Evolutionary conservation across 2,113 vertebrate genomes (phyloP).

Genomic region (Todiramphus chloris): DNA sequence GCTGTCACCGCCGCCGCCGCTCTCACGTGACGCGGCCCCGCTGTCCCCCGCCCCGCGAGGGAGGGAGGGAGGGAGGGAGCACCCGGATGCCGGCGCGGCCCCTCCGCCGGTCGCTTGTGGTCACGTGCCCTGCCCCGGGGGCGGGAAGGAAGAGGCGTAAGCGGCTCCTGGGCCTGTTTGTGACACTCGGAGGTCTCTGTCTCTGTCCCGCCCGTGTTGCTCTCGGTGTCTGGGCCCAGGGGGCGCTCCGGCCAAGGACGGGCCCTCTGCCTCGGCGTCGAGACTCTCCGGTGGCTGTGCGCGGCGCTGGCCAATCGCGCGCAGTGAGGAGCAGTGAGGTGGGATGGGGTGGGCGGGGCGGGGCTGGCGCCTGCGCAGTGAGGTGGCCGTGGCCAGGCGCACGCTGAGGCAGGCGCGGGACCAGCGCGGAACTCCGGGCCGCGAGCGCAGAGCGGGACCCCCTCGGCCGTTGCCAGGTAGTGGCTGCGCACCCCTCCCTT

Average conservation of each 20-base stretch:
- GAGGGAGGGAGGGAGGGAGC: too few species aligned
- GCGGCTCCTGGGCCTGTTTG: not conserved
- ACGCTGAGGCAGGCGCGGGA: not conserved
- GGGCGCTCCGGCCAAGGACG: not conserved
- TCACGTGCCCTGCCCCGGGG: not conserved
- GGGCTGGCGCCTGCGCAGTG: not conserved
- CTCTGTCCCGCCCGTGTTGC: not conserved
- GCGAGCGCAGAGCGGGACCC: not conserved
- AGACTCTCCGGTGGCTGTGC: constrained; percentile 21
- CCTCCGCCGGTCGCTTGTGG: accelerated
- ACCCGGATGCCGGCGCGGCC: not conserved
- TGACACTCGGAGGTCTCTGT: not conserved
- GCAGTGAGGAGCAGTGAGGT: too few species aligned
- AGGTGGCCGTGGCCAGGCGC: not conserved
- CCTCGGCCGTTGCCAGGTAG: not conserved
- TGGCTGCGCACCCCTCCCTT: too few species aligned
- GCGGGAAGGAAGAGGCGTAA: too few species aligned
- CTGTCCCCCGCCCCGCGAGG: not conserved
- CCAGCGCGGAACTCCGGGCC: not conserved
- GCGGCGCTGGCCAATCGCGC: not conserved
- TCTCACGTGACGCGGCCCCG: not conserved
- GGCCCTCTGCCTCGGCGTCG: not conserved
- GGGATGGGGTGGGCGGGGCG: too few species aligned
- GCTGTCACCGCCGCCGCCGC: not conserved
- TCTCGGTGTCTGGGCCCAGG: too few species aligned